Base-by-base conservation (phyloP, 2,113 vertebrate genomes). In the Acanthochromis polyacanthus region DNA sequence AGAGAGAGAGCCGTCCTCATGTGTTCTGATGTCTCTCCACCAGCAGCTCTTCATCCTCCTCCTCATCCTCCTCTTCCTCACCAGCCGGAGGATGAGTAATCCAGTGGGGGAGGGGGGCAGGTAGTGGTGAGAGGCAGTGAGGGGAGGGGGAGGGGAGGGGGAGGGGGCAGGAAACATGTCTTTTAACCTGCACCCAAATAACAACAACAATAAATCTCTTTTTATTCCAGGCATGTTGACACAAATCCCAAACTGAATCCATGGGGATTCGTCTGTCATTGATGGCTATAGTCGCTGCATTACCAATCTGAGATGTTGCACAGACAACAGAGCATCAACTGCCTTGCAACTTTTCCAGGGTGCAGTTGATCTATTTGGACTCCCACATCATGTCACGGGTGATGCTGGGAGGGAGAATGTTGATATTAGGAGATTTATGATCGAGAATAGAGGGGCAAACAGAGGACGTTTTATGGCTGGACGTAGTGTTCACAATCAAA, bases 61-160 rank as follows among this genome's bases (percentile, higher is more conserved):
- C 50, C 60, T 45, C 48, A 61, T 2, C 10, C 45, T 15, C 22
- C n/a, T n/a, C 52, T 30, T 56, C 71, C 40, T 51, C 79, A 58
- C 43, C 22, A 70, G 67, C 69, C 43, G 10, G 78, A 87, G 83
- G 85, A 85, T 90, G 86, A 89, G 81, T 89, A 87, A 92, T 92
- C 76, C 71, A 63, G 8, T 43, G 76, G 25, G 67, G 56, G 66
- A 61, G 55, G 48, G 30, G 28, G 25, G 43, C 53, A 46, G 53
- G 56, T 22, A 12, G 66, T 30, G 55, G 25, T 2, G 60, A 36
- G 46, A 12, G 48, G 15, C 48, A 45, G 22, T 10, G 32, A 56
- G 28, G 20, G 73, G 60, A 53, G 0, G 66, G 76, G 73, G 80
- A 68, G 68, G 73, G 64, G n/a, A n/a, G n/a, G n/a, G n/a, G n/a